A percentile compares a stretch with the other conserved stretches of the same genome.
These are phyloP conservation scores for Phymorhynchus buccinoides DNA, from an alignment of 1,140 invertebrate species.

Conservation along the genomic window DNA sequence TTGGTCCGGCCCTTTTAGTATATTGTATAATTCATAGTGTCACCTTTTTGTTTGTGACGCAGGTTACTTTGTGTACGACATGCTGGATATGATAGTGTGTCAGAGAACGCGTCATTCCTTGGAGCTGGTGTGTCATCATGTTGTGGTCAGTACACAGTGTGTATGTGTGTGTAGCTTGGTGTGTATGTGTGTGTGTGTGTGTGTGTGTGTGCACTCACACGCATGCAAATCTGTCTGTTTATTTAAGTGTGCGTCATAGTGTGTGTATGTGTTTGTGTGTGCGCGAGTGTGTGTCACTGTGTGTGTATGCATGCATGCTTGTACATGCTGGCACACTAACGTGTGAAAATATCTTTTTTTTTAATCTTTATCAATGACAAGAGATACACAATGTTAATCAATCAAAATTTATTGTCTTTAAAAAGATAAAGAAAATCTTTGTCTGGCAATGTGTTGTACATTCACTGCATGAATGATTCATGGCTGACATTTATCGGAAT, in stretches of 20 bases:
- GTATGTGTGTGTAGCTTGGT: background rate
- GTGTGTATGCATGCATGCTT: background rate
- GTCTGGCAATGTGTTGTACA: too few species aligned
- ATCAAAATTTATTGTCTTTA: too few species aligned
- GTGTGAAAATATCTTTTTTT: too few species aligned
- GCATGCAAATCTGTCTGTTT: background rate
- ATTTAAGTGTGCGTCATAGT: background rate
- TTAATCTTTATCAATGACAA: too few species aligned
- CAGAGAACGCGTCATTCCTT: slow-evolving; percentile 51
- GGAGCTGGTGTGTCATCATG: slow-evolving; percentile 58
- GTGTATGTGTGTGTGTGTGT: background rate
- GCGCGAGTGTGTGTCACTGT: background rate
- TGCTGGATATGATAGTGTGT: slow-evolving; percentile 52
- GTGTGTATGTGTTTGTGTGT: background rate
- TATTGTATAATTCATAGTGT: background rate
- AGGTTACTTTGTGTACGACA: slow-evolving; percentile 64
- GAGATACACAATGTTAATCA: too few species aligned
- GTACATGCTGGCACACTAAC: background rate
- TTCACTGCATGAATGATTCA: too few species aligned
- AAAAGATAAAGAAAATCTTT: too few species aligned
- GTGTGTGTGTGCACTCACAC: background rate
- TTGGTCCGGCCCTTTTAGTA: background rate
- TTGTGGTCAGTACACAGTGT: slow-evolving; percentile 50
- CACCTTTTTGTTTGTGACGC: slow-evolving; percentile 40
- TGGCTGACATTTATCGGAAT: too few species aligned